Conservation (phyloP, 2,113 vertebrate species). For the Corapipo altera region DNA sequence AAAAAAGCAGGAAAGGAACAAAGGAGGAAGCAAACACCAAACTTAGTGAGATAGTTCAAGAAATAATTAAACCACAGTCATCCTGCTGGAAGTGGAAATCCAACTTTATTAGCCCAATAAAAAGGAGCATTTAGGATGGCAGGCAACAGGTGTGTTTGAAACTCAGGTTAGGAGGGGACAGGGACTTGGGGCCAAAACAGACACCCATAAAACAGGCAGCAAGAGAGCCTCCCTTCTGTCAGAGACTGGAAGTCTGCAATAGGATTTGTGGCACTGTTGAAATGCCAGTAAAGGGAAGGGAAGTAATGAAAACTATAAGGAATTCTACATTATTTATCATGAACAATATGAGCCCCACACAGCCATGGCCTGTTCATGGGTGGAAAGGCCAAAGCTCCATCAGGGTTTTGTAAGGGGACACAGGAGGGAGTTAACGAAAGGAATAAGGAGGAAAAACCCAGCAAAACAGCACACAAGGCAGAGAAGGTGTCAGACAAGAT, state of each 20-base stretch:
- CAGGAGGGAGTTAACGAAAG: not conserved
- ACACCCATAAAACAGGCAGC: not conserved
- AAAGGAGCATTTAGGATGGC: not conserved
- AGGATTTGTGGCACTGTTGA: not conserved
- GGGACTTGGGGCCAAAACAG: not conserved
- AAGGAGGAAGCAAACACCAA: not conserved
- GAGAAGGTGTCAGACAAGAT: conserved; percentile 5
- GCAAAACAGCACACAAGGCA: not conserved
- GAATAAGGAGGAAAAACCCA: not conserved
- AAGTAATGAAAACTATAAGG: not conserved
- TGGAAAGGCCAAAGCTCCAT: not conserved
- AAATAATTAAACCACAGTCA: not conserved
- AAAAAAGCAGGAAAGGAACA: not conserved
- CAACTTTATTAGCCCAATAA: not conserved
- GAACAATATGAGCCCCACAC: not conserved
- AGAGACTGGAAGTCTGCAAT: not conserved
- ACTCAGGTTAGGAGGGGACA: not conserved
- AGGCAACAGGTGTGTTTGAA: not conserved
- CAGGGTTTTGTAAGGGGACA: not conserved
- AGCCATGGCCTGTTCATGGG: not conserved
- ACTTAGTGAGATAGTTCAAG: not conserved
- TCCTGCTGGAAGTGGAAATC: not conserved
- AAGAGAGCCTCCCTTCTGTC: not conserved
- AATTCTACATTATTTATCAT: not conserved
- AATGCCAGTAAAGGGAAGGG: not conserved